Base-by-base conservation (phyloP, 2,888 invertebrate genomes). In the Cephus rjabovi region DNA sequence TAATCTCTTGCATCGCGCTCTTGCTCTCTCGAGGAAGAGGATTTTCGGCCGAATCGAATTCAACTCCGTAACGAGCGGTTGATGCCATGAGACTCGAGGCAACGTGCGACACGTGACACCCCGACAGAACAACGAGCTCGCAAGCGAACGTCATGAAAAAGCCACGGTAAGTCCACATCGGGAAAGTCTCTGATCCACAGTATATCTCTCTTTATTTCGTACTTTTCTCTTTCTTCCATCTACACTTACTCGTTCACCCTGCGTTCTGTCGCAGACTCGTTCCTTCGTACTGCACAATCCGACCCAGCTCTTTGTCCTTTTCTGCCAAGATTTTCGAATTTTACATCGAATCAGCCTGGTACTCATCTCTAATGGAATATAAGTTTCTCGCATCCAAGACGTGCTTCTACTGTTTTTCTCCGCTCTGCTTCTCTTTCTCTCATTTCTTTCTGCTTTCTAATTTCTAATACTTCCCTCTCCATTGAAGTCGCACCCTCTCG, bases 71-170 rank as follows among this genome's bases (percentile, higher is more conserved):
- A 70, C 31, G 74, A 74, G 34, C 79, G 70, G 15, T 81, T 80
- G 84, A 85, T 86, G 83, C 86, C 86, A 88, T 88, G 88, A 87
- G 87, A 86, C 86, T 83, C 86, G 81, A 82, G 78, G 86, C 84
- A 81, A 82, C 81, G 77, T 79, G 82, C 80, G 84, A 85, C 89
- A 88, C 88, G 89, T 88, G 88, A 88, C 89, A 88, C 83, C 82
- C 80, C 85, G 85, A 82, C 83, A 81, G 81, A 30, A 70, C 70
- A 33, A 82, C 83, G 82, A 84, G 82, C 82, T 83, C 86, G 85
- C 83, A 83, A 76, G 83, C 81, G 75, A 80, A 79, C 87, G 85
- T 83, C 88, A 89, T 89, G 89, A 89, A 89, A 87, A 89, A 85
- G 87, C 89, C 89, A 80, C 89, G 89, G 89, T 89, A 80, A 89